Evolutionary conservation across 2,888 invertebrate species (phyloP), one percentile per base, ranked within the genome.

Genomic region (Chrysomela aeneicollis): DNA sequence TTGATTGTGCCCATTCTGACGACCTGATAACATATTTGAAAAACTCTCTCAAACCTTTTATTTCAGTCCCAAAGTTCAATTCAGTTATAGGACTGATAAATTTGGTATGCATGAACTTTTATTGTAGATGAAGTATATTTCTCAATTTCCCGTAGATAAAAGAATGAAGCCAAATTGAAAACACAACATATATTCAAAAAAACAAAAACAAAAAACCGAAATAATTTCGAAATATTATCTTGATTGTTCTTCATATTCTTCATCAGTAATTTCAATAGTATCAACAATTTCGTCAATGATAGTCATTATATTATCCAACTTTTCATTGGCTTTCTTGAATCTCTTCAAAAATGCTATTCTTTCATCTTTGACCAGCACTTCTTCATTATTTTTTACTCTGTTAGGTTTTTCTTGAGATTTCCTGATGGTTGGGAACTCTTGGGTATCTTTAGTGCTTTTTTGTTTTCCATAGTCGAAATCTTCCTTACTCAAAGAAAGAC

Each of bases 271-370:
- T 63, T 82, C 82, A 42, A 82, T 81, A 26, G 81, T 82, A 68
- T 79, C 81, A 18, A 82, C 80, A 68, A 82, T 82, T 71, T 81
- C 80, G 70, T 80, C 79, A 63, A 82, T 82, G 63, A 81, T 80
- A 58, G 71, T 75, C 77, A 82, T 80, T 15, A 82, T 79, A 68
- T 79, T 78, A 35, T 81, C 81, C 53, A 82, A 76, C 66, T 81
- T 79, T 67, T 80, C 76, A 63, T 79, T 80, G 4, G 81, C 80
- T 51, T 74, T 77, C 50, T 79, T 74, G 67, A 80, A 79, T 61
- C 79, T 77, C 19, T 74, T 74, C 10, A 75, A 71, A 64, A 74
- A 70, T 2, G 49, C 63, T 21, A 68, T 46, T 63, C 70, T 73
- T 19, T 70, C 71, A 46, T 71, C 69, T 58, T 62, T 64, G 9